phyloP scores from a whole-genome alignment of 23 tunicate genomes.

The Phallusia fumigata region DNA sequence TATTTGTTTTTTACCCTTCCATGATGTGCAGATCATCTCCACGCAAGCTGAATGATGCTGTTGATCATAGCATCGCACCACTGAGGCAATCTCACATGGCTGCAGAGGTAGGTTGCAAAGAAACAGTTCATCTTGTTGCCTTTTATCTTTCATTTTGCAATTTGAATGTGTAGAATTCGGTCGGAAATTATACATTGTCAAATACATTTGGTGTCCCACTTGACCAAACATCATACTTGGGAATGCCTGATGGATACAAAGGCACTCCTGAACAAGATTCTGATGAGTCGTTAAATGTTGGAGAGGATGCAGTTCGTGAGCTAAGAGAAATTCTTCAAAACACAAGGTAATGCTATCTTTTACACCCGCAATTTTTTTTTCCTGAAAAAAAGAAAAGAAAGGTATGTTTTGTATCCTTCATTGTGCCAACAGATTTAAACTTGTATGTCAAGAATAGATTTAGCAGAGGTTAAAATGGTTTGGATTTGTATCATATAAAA shows the following conservation, averaged over 20 bases:
- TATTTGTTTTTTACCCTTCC: no score
- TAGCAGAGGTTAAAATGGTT: not conserved
- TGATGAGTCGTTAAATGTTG: not conserved
- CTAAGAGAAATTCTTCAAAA: constrained; percentile 30
- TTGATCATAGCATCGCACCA: not conserved
- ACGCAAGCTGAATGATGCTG: not conserved
- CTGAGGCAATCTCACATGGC: not conserved
- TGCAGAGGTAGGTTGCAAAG: constrained; percentile 3
- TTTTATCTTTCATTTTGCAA: no score
- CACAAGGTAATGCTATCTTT: constrained; percentile 67
- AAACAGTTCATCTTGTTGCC: not conserved
- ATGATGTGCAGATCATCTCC: no score
- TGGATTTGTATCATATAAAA: not conserved
- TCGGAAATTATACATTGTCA: not conserved
- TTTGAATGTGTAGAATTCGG: not conserved
- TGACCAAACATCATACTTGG: constrained; percentile 80
- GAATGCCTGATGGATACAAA: constrained; percentile 44
- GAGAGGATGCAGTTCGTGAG: constrained; percentile 1
- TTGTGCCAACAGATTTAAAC: no score
- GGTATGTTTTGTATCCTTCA: no score
- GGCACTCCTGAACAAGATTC: constrained; percentile 8
- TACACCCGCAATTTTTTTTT: no score
- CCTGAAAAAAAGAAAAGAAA: no score
- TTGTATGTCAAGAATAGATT: no score
- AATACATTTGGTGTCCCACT: constrained; percentile 58